These are phyloP conservation scores for Eumaeus atala DNA, from an alignment of 1,140 invertebrate genomes.

Conservation along the genomic window DNA sequence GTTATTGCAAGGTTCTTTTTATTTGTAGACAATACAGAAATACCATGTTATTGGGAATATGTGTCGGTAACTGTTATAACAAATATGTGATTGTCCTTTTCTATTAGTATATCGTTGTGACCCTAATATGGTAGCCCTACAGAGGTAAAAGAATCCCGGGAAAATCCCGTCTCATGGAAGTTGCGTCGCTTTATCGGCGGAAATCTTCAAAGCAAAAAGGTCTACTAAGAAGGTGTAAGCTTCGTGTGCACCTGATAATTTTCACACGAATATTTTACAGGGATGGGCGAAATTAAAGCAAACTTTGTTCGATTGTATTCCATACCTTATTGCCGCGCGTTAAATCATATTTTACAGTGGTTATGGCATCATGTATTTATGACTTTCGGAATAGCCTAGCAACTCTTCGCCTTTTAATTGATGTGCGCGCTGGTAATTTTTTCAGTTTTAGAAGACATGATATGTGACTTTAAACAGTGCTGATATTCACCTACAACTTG, in stretches of 20 bases:
- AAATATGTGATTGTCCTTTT: too few relatives aligned
- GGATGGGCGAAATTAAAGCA: slow-evolving; percentile 32
- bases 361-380: slow-evolving; percentile 4
- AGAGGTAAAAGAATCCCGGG: slow-evolving; percentile 20
- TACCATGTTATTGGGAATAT: too few relatives aligned
- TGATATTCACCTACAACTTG: too few relatives aligned
- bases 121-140: slow-evolving; percentile 1
- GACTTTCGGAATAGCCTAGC: background rate
- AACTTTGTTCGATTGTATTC: too few relatives aligned
- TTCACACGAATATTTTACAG: slow-evolving; percentile 36
- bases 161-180: slow-evolving; percentile 31
- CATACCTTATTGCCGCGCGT: background rate
- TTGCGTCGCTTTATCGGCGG: slow-evolving; percentile 32
- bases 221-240: slow-evolving; percentile 26
- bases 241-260: slow-evolving; percentile 31
- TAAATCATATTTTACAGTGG: slow-evolving; percentile 1
- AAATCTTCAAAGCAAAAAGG: slow-evolving; percentile 40
- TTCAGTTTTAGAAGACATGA: too few relatives aligned
- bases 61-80: too few relatives aligned
- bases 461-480: too few relatives aligned
- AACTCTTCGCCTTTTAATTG: too few relatives aligned
- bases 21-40: too few relatives aligned
- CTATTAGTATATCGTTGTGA: slow-evolving; percentile 1
- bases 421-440: too few relatives aligned
- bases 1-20: too few relatives aligned